Conservation (phyloP, 2,113 vertebrate species). For the Polypterus senegalus region DNA sequence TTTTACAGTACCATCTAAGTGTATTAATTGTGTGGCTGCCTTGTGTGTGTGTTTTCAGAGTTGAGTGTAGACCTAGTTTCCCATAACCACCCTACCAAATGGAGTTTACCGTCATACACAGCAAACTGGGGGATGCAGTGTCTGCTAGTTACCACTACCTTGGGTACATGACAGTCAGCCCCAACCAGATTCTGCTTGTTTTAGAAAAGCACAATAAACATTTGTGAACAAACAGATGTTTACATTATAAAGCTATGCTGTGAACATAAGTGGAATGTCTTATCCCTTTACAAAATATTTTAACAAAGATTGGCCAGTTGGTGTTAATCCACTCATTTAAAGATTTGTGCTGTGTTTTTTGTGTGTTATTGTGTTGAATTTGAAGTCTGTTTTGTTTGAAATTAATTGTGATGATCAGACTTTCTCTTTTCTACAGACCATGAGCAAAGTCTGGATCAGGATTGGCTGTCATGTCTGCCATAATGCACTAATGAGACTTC, state of each 20-base stretch:
- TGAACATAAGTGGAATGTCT: constrained; percentile 34
- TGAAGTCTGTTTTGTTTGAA: constrained; percentile 46
- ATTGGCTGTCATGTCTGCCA: constrained; percentile 75
- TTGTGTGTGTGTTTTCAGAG: constrained; percentile 24
- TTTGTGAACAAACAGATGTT: constrained; percentile 39
- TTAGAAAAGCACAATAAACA: constrained; percentile 36
- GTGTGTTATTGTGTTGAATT: constrained; percentile 43
- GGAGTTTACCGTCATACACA: constrained; percentile 66
- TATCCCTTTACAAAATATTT: constrained; percentile 10
- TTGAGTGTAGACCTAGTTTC: constrained; percentile 9
- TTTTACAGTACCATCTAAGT: constrained; percentile 38
- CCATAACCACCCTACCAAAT: constrained; percentile 27
- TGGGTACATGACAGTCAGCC: constrained; percentile 69
- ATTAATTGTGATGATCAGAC: constrained; percentile 65
- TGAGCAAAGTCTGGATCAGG: constrained; percentile 76
- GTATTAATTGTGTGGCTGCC: constrained; percentile 25
- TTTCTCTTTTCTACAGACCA: constrained; percentile 74
- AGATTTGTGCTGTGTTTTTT: constrained; percentile 25
- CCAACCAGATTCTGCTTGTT: constrained; percentile 62
- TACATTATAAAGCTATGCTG: constrained; percentile 34
- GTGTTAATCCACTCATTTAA: constrained; percentile 31
- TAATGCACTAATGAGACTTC: constrained; percentile 60
- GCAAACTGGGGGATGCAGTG: constrained; percentile 65
- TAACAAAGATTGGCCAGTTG: constrained; percentile 1
- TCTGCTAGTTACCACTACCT: constrained; percentile 59